A percentile compares a stretch with the other conserved stretches of the same genome.
Evolutionary conservation across 2,888 invertebrate species (phyloP).

Genomic region (Mylabris sibirica): DNA sequence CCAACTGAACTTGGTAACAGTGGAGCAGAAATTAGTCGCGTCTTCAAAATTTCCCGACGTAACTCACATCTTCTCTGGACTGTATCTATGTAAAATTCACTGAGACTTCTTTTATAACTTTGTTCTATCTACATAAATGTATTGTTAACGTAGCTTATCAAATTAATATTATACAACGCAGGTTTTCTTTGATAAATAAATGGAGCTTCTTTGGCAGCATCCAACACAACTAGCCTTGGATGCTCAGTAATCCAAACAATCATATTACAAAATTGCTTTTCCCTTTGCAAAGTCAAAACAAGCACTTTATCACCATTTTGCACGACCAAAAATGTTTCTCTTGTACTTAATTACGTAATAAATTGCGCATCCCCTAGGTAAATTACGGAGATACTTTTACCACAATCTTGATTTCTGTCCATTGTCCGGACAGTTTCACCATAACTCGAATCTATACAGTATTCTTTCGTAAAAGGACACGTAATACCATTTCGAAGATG

Average conservation of each 20-base stretch:
- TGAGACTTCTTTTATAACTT: slow-evolving; percentile 34
- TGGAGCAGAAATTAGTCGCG: slow-evolving; percentile 40
- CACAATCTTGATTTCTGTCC: neutral
- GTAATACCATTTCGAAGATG: slow-evolving; percentile 13
- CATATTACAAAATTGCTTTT: neutral
- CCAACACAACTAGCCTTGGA: neutral
- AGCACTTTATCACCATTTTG: too few species aligned
- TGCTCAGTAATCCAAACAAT: slow-evolving; percentile 4
- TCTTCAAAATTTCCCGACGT: slow-evolving; percentile 43
- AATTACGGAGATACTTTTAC: slow-evolving; percentile 4
- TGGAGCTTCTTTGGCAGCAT: neutral
- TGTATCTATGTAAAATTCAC: slow-evolving; percentile 39
- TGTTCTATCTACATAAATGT: neutral
- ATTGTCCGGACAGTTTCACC: slow-evolving; percentile 20
- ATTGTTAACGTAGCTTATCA: neutral
- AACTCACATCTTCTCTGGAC: slow-evolving; percentile 41
- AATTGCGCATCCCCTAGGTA: neutral
- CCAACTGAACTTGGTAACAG: slow-evolving; percentile 43
- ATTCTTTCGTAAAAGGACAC: slow-evolving; percentile 20
- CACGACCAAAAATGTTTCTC: too few species aligned
- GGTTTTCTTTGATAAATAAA: neutral
- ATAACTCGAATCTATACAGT: slow-evolving; percentile 23
- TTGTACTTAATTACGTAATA: neutral
- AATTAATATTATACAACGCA: neutral
- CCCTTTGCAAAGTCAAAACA: too few species aligned